phyloP scores from a whole-genome alignment of 2,113 vertebrate species.

The Tor tambroides region DNA sequence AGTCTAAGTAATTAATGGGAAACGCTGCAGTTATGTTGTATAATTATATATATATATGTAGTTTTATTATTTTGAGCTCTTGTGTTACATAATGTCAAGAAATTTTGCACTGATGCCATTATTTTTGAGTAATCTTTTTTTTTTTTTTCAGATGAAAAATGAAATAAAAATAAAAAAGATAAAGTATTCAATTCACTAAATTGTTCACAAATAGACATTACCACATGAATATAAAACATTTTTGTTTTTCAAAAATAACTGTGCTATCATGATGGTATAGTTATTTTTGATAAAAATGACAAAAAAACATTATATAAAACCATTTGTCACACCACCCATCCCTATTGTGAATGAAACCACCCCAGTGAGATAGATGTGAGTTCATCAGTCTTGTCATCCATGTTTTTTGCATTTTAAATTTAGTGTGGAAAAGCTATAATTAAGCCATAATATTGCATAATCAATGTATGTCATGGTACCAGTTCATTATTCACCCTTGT shows the following conservation, averaged over 20 bases:
- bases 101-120: background rate
- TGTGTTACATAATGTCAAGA: background rate
- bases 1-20: too few relatives aligned
- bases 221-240: background rate
- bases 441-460: background rate
- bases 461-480: background rate
- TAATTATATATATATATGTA: background rate
- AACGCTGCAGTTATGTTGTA: too few relatives aligned
- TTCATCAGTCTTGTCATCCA: background rate
- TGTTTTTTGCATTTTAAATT: background rate
- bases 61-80: background rate
- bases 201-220: background rate
- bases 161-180: too few relatives aligned
- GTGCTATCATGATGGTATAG: too few relatives aligned
- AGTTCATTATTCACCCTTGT: slow-evolving; percentile 6
- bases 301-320: too few relatives aligned
- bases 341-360: background rate
- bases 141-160: background rate
- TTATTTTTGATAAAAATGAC: too few relatives aligned
- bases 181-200: background rate
- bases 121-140: background rate
- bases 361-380: background rate
- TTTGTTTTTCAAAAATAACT: too few relatives aligned
- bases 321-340: background rate
- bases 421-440: background rate